Conservation (phyloP, 2,797 vertebrate genomes). For the Schizopygopsis malacanthus region DNA sequence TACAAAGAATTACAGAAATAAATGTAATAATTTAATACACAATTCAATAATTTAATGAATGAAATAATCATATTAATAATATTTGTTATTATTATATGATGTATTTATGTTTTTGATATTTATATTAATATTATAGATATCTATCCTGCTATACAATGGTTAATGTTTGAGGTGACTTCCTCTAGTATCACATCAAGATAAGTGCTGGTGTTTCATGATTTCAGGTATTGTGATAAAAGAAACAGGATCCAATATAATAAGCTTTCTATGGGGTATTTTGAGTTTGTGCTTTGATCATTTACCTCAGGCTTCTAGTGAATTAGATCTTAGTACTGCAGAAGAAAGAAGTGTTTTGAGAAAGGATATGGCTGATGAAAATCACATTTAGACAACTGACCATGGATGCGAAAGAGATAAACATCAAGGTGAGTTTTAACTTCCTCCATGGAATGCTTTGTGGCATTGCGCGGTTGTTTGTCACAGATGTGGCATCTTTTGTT, state of each 20-base stretch:
- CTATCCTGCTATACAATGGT: neutral
- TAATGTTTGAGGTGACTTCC: conserved; percentile 4
- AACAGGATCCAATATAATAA: conserved; percentile 47
- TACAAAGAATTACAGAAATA: neutral
- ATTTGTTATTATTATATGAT: neutral
- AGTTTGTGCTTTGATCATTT: conserved; percentile 53
- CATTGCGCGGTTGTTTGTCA: conserved; percentile 39
- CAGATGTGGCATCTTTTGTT: conserved; percentile 26
- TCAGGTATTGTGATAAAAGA: conserved; percentile 46
- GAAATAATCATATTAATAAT: neutral
- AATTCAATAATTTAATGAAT: neutral
- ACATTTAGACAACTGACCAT: conserved; percentile 37
- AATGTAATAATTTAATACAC: neutral
- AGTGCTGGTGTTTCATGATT: conserved; percentile 31
- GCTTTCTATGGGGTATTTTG: conserved; percentile 13
- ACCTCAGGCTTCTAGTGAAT: conserved; percentile 30
- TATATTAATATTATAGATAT: neutral
- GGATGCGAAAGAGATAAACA: conserved; percentile 26
- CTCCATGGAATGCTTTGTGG: conserved; percentile 28
- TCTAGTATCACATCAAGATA: conserved; percentile 27
- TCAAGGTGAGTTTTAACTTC: conserved; percentile 39
- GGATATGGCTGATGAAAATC: conserved; percentile 34
- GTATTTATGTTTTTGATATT: neutral
- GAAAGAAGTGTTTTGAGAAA: conserved; percentile 23
- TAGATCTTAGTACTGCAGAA: conserved; percentile 31